A percentile compares a stretch with the other conserved stretches of the same genome.
Evolutionary conservation across 2,888 invertebrate genomes (phyloP).

Genomic region (Xanthostigma xanthostigma): DNA sequence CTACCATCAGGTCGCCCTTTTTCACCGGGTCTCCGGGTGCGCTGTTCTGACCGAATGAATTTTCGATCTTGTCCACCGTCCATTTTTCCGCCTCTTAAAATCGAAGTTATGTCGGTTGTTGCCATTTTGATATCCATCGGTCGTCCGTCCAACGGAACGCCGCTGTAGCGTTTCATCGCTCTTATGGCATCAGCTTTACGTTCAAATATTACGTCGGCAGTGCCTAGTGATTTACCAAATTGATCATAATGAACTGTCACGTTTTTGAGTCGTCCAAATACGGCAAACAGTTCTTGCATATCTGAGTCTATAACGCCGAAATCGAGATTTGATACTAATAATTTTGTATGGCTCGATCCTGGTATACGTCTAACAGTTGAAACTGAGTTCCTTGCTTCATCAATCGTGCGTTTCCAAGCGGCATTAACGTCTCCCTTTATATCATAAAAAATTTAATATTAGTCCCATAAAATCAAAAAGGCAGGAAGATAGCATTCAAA

Average conservation of each 20-base stretch:
- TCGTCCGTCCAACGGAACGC: slow-evolving; percentile 90
- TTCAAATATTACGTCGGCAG: slow-evolving; percentile 94
- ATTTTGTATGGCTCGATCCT: slow-evolving; percentile 57
- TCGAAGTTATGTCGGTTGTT: slow-evolving; percentile 61
- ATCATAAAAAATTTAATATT: slow-evolving; percentile 17
- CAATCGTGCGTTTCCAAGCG: slow-evolving; percentile 96
- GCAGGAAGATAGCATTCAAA: no score
- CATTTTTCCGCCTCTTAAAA: slow-evolving; percentile 27
- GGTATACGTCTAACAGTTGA: slow-evolving; percentile 25
- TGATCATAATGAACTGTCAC: slow-evolving; percentile 95
- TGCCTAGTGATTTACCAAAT: slow-evolving; percentile 90
- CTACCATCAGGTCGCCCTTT: slow-evolving; percentile 16
- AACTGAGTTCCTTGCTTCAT: slow-evolving; percentile 37
- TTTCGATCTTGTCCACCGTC: slow-evolving; percentile 29
- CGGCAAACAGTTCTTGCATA: slow-evolving; percentile 91
- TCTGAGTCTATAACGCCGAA: slow-evolving; percentile 96
- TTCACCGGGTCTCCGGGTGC: slow-evolving; percentile 9
- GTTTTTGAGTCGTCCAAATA: slow-evolving; percentile 88
- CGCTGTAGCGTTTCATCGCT: slow-evolving; percentile 95
- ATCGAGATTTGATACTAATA: slow-evolving; percentile 91
- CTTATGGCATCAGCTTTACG: slow-evolving; percentile 84
- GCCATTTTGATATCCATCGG: slow-evolving; percentile 91
- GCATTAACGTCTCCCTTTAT: slow-evolving; percentile 86
- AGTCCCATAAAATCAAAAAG: no score
- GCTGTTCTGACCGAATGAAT: slow-evolving; percentile 14